These are phyloP conservation scores for Heterochromis multidens DNA, from an alignment of 2,113 vertebrate genomes.

Conservation along the genomic window DNA sequence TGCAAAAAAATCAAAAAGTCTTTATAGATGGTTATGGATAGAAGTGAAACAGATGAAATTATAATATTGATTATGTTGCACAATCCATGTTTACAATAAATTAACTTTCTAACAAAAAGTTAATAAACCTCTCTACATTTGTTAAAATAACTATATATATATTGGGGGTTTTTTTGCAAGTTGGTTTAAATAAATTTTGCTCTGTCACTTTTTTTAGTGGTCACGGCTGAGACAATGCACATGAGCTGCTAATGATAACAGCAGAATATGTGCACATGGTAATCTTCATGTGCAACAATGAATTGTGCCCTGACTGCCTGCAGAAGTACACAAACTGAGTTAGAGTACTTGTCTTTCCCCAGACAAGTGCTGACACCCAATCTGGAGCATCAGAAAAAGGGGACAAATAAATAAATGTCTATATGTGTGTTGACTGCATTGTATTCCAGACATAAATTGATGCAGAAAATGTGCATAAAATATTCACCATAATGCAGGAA, in stretches of 20 bases:
- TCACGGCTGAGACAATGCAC: background rate
- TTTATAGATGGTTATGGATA: background rate
- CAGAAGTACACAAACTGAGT: fast-evolving
- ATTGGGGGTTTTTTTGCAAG: background rate
- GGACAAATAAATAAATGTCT: background rate
- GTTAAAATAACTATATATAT: too few relatives aligned
- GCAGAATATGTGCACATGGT: background rate
- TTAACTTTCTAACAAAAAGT: background rate
- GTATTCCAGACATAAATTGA: background rate
- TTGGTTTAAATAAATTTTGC: background rate
- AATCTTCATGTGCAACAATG: background rate
- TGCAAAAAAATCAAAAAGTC: background rate
- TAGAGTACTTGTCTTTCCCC: fast-evolving
- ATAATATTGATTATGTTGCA: background rate
- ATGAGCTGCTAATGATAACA: background rate
- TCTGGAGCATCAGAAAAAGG: background rate
- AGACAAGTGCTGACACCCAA: fast-evolving
- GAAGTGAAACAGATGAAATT: background rate
- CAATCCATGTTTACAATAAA: background rate
- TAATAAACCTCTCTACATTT: too few relatives aligned
- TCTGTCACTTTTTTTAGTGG: background rate
- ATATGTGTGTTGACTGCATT: background rate
- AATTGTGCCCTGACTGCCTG: fast-evolving
- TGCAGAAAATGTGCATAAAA: background rate
- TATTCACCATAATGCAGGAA: fast-evolving